Conservation (phyloP, 2,113 vertebrate species). For the Regulus satrapa region DNA sequence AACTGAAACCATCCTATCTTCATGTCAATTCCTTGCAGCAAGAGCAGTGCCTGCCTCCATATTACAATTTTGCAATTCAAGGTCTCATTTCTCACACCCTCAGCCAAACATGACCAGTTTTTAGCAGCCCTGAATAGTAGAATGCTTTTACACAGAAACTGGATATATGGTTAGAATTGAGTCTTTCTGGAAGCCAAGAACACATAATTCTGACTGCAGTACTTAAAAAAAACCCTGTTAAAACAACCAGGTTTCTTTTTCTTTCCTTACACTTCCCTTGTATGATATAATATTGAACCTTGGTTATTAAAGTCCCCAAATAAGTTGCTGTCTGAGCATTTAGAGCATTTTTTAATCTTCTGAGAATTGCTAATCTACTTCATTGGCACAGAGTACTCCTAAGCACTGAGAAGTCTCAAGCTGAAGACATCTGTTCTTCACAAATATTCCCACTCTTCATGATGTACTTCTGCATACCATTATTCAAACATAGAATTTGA, state of each 20-base stretch:
- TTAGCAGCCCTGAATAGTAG: background rate
- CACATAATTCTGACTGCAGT: background rate
- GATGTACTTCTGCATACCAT: background rate
- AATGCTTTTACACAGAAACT: background rate
- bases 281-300: background rate
- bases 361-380: background rate
- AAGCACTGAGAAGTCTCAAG: background rate
- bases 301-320: background rate
- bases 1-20: background rate
- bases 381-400: background rate
- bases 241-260: background rate
- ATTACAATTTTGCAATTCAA: background rate
- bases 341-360: background rate
- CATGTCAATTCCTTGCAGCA: background rate
- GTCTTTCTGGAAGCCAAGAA: background rate
- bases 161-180: background rate
- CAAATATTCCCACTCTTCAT: background rate
- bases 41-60: background rate
- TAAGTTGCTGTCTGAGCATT: background rate
- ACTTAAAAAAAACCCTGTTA: background rate
- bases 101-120: background rate
- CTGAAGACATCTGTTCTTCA: background rate
- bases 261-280: background rate
- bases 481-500: background rate
- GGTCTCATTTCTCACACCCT: background rate